Percentiles rank a stretch among this genome's conserved stretches.
Evolutionary conservation across 2,113 vertebrate genomes (phyloP).

Genomic region (Ceyx melanurus): DNA sequence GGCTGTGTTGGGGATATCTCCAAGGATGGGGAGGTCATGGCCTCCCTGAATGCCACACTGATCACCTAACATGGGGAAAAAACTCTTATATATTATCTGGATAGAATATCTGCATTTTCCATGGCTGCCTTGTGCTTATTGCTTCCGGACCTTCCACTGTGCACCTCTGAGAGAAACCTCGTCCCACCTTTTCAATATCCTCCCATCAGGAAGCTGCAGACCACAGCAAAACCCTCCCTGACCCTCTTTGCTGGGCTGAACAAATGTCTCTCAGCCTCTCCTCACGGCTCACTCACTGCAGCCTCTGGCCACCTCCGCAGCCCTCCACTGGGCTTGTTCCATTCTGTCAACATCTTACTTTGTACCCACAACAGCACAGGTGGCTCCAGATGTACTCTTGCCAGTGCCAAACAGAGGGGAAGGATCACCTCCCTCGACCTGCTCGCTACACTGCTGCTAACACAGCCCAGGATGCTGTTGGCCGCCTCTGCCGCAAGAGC

Average conservation of each 20-base stretch:
- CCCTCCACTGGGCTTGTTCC: neutral
- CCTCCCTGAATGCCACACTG: rapidly evolving
- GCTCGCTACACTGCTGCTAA: neutral
- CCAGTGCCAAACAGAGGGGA: neutral
- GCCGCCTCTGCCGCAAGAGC: neutral
- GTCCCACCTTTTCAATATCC: neutral
- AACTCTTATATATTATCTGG: neutral
- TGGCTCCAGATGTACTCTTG: neutral
- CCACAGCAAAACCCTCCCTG: neutral
- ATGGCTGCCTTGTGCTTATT: neutral
- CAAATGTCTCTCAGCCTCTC: rapidly evolving
- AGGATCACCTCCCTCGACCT: neutral
- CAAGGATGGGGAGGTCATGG: neutral
- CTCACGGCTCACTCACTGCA: rapidly evolving
- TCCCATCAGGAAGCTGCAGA: neutral
- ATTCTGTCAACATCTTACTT: neutral
- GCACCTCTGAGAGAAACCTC: neutral
- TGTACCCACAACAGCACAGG: neutral
- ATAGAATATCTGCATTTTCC: neutral
- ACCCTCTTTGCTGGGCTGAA: neutral
- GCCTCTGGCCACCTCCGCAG: rapidly evolving
- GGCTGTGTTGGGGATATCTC: neutral
- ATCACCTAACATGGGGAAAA: rapidly evolving
- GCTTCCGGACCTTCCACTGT: neutral
- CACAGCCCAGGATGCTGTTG: neutral